Evolutionary conservation across 2,888 invertebrate species (phyloP).

Genomic region (Punctoribates punctum): DNA sequence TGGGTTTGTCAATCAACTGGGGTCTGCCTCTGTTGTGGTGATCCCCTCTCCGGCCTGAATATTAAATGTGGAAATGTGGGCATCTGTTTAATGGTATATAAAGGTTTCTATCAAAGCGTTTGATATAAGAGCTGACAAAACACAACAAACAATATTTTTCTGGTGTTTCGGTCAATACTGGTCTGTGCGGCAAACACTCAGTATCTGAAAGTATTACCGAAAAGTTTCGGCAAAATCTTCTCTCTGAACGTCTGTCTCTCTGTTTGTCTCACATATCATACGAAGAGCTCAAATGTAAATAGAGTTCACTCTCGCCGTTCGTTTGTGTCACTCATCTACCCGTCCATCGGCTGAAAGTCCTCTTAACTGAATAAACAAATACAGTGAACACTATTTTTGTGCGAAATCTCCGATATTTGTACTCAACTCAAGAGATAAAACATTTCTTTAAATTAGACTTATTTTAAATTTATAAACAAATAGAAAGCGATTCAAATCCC

Average conservation of each 20-base stretch:
- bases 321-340: not conserved
- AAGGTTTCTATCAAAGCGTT: not conserved
- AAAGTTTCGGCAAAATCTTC: not conserved
- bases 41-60: too few species aligned
- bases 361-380: slow-evolving; percentile 14
- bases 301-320: not conserved
- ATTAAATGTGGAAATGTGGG: not conserved
- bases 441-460: not conserved
- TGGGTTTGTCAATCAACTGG: too few species aligned
- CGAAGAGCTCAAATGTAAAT: not conserved
- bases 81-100: slow-evolving; percentile 11
- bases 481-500: not conserved
- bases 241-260: not conserved
- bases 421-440: not conserved
- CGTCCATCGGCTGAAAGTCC: not conserved
- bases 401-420: not conserved
- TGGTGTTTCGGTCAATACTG: not conserved
- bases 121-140: slow-evolving; percentile 1
- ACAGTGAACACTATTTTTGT: not conserved
- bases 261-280: not conserved
- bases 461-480: not conserved
- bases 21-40: too few species aligned
- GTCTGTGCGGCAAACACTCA: not conserved
- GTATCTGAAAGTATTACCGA: not conserved
- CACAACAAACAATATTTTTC: not conserved